A percentile compares a stretch with the other conserved stretches of the same genome.
phyloP scores from a whole-genome alignment of 2,888 invertebrate genomes.

The Escarpia spicata region DNA sequence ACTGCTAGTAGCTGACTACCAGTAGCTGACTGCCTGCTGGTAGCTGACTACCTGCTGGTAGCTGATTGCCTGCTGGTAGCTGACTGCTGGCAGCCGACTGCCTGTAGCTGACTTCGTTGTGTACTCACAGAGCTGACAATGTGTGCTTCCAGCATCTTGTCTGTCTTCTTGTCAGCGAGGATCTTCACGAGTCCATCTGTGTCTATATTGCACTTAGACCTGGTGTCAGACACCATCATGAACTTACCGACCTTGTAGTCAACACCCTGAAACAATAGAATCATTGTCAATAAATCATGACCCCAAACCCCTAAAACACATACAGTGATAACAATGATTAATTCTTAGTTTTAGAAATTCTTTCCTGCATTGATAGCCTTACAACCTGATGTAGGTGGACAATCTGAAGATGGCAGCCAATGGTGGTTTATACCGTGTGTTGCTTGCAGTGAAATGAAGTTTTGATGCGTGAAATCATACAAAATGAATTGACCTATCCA shows the following conservation, averaged over 20 bases:
- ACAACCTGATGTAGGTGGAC: too few species aligned
- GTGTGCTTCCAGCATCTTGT: conserved; percentile 94
- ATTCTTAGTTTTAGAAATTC: too few species aligned
- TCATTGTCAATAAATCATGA: background rate
- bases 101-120: background rate
- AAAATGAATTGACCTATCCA: too few species aligned
- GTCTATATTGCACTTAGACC: conserved; percentile 98
- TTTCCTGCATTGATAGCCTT: too few species aligned
- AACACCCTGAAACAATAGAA: conserved; percentile 71
- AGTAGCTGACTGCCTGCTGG: background rate
- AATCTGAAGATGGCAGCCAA: too few species aligned
- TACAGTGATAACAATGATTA: too few species aligned
- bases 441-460: too few species aligned
- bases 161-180: conserved; percentile 90
- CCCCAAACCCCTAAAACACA: too few species aligned
- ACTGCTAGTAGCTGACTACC: background rate
- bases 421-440: too few species aligned
- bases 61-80: background rate
- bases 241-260: conserved; percentile 83
- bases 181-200: conserved; percentile 98
- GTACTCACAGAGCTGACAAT: conserved; percentile 90
- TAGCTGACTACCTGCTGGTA: background rate
- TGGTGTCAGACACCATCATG: conserved; percentile 96
- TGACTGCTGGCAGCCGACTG: background rate
- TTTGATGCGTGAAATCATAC: too few species aligned